A percentile compares a stretch with the other conserved stretches of the same genome.
Conservation (phyloP, 2,888 invertebrate species). For the Nomada hirtipes region DNA sequence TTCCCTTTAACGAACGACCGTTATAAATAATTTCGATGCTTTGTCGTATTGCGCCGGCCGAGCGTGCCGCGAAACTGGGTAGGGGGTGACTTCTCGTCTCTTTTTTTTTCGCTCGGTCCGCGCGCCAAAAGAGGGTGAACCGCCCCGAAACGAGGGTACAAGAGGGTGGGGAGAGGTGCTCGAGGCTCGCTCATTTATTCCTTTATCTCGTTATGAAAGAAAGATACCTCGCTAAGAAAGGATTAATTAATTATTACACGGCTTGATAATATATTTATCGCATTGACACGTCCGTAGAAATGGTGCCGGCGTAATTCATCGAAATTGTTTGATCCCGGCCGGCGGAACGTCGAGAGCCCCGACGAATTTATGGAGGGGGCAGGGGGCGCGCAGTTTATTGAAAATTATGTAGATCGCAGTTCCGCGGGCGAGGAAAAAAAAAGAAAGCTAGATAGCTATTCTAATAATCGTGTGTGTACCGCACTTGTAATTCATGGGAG, state of each 20-base stretch:
- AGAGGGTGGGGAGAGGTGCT: constrained; percentile 23
- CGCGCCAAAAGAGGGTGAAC: constrained; percentile 63
- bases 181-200: constrained; percentile 61
- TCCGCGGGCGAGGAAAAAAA: constrained; percentile 11
- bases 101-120: constrained; percentile 39
- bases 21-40: constrained; percentile 79
- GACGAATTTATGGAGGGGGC: constrained; percentile 44
- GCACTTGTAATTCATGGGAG: constrained; percentile 54
- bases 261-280: constrained; percentile 53
- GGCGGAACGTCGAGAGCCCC: neutral
- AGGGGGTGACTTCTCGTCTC: constrained; percentile 37
- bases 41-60: constrained; percentile 71
- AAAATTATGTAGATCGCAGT: constrained; percentile 51
- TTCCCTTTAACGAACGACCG: constrained; percentile 78
- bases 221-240: constrained; percentile 51
- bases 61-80: constrained; percentile 62
- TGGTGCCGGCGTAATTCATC: constrained; percentile 15
- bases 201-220: constrained; percentile 68
- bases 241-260: constrained; percentile 61
- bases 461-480: constrained; percentile 51
- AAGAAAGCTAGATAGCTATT: constrained; percentile 39
- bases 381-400: constrained; percentile 54
- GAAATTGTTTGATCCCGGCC: constrained; percentile 49
- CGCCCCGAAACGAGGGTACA: constrained; percentile 18
- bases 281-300: constrained; percentile 19